These are phyloP conservation scores for Drosophila paramelanica DNA, from an alignment of 2,888 invertebrate genomes.

Conservation along the genomic window DNA sequence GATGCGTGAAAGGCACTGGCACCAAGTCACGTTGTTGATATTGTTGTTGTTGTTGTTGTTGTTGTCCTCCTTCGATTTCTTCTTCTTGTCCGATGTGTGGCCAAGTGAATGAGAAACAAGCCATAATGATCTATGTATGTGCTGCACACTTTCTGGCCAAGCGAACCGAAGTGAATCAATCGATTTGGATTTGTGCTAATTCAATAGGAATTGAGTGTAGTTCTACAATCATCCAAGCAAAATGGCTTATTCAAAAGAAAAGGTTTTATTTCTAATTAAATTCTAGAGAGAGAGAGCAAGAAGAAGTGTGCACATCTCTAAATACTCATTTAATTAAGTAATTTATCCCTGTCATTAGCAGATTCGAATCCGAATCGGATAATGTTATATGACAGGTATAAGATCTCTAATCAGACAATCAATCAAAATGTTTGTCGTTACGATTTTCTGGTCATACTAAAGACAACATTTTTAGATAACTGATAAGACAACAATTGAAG, in stretches of 20 bases:
- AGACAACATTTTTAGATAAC: too few species aligned
- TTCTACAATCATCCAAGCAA: background rate
- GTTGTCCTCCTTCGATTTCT: background rate
- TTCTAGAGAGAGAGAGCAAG: too few species aligned
- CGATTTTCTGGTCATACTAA: too few species aligned
- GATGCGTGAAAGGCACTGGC: too few species aligned
- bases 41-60: background rate
- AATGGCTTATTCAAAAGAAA: background rate
- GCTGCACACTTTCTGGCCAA: background rate
- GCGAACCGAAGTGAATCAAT: conserved; percentile 28
- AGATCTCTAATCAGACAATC: too few species aligned
- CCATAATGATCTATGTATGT: conserved; percentile 27
- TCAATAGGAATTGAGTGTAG: conserved; percentile 28
- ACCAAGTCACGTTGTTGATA: background rate
- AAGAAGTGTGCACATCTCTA: too few species aligned
- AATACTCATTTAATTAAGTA: too few species aligned
- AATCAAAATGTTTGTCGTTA: too few species aligned
- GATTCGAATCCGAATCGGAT: too few species aligned
- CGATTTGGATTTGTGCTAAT: conserved; percentile 39
- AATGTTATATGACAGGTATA: too few species aligned
- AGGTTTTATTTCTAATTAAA: conserved; percentile 7
- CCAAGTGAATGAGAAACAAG: conserved; percentile 22
- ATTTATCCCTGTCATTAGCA: too few species aligned
- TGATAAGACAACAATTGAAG: too few species aligned
- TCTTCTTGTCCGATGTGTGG: background rate